Percentiles rank a stretch among this genome's conserved stretches.
Evolutionary conservation across 1,140 invertebrate species (phyloP).

Genomic region (Drosophila nigrodunni): DNA sequence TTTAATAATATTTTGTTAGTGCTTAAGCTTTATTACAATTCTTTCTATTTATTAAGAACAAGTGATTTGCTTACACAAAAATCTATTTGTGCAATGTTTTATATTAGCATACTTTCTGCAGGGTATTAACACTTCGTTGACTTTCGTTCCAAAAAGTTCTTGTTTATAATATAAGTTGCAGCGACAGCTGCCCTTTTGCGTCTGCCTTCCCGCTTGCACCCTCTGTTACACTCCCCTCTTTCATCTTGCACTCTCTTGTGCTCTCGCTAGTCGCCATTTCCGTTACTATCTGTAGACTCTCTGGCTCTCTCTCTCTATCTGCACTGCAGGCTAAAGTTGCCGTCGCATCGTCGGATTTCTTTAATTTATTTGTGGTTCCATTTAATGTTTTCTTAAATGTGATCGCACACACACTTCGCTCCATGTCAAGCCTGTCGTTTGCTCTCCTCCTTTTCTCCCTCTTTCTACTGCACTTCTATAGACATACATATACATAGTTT

Average conservation of each 20-base stretch:
- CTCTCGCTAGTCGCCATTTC: conserved; percentile 59
- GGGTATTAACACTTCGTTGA: conserved; percentile 7
- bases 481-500: background rate
- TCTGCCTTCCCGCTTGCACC: no score
- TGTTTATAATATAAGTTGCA: conserved; percentile 56
- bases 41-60: no score
- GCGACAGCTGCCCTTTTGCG: conserved; percentile 53
- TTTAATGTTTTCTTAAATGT: conserved; percentile 34
- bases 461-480: background rate
- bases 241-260: conserved; percentile 5
- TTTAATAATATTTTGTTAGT: no score
- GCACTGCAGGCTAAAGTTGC: conserved; percentile 40
- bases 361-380: conserved; percentile 59
- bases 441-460: background rate
- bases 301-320: background rate
- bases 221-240: no score
- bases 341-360: conserved; percentile 50
- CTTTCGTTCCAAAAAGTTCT: conserved; percentile 34
- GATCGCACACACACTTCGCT: conserved; percentile 18
- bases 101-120: background rate
- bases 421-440: conserved; percentile 7
- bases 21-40: no score
- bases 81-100: no score
- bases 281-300: conserved; percentile 48
- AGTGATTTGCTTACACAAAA: no score